Percentiles rank a stretch among this genome's conserved stretches.
Conservation (phyloP, 2,888 invertebrate genomes). For the Andrena bucephala region DNA sequence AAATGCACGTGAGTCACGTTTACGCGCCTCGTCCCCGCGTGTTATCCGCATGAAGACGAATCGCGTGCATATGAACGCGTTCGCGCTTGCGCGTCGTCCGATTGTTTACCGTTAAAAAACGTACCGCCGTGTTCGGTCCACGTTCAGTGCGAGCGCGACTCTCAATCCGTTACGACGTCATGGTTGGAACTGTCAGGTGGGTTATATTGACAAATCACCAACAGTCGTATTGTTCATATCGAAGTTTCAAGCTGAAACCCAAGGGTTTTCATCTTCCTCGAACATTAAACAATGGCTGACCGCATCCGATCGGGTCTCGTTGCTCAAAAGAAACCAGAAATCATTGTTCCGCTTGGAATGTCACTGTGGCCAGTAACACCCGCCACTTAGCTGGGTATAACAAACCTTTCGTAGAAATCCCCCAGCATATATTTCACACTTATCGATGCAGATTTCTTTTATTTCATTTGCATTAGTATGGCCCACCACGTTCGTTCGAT, state of each 20-base stretch:
- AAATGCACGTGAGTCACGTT: slow-evolving; percentile 36
- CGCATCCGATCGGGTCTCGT: not conserved
- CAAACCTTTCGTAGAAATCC: not conserved
- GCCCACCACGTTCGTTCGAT: not conserved
- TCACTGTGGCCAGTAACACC: not conserved
- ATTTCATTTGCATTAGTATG: not conserved
- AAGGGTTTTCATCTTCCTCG: not conserved
- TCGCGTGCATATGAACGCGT: slow-evolving; percentile 56
- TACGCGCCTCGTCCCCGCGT: slow-evolving; percentile 4
- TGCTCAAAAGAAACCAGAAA: slow-evolving; percentile 2
- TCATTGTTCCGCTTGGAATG: not conserved
- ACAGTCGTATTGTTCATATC: not conserved
- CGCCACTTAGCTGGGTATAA: not conserved
- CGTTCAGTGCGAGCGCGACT: slow-evolving; percentile 77
- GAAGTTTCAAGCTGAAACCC: not conserved
- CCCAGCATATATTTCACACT: not conserved
- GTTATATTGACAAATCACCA: slow-evolving; percentile 15
- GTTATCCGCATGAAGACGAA: slow-evolving; percentile 39
- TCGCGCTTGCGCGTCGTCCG: slow-evolving; percentile 67
- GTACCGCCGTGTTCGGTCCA: slow-evolving; percentile 54
- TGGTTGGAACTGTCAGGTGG: slow-evolving; percentile 79
- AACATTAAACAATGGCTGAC: not conserved
- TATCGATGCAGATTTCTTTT: not conserved
- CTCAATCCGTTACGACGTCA: slow-evolving; percentile 70
- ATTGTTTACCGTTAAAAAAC: slow-evolving; percentile 73